These are phyloP conservation scores for Drosophila infuscata DNA, from an alignment of 2,888 invertebrate genomes.

Conservation along the genomic window DNA sequence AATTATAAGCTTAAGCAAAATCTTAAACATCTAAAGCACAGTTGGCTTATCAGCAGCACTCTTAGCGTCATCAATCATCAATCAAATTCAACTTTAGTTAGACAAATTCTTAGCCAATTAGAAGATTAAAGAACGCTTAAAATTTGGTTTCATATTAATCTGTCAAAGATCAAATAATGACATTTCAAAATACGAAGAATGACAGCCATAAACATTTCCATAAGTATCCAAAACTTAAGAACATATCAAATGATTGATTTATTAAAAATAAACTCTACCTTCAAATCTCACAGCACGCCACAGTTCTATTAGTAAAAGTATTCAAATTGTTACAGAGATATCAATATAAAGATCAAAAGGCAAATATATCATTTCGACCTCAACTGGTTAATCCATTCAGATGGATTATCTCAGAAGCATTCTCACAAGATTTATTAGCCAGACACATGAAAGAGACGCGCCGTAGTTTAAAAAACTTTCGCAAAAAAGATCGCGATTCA, in stretches of 20 bases:
- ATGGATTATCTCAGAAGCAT: constrained; percentile 3
- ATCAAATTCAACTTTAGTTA: not conserved
- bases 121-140: not conserved
- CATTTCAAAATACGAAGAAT: not conserved
- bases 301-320: not conserved
- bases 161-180: not conserved
- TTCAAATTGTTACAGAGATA: not conserved
- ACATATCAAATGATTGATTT: not conserved
- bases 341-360: not conserved
- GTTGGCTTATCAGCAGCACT: not conserved
- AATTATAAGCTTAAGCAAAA: too few species aligned
- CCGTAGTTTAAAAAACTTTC: constrained; percentile 2
- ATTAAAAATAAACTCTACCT: constrained; percentile 11
- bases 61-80: not conserved
- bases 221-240: not conserved
- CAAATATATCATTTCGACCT: not conserved
- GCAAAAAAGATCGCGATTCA: not conserved
- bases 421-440: constrained; percentile 25
- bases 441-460: constrained; percentile 25
- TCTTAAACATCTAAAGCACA: not conserved
- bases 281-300: not conserved
- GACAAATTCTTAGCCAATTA: not conserved
- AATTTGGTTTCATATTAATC: not conserved
- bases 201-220: not conserved
- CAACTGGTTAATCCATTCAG: not conserved